Evolutionary conservation across 2,888 invertebrate species (phyloP), one percentile per base, ranked within the genome.

Genomic region (Drosophila peninsularis): DNA sequence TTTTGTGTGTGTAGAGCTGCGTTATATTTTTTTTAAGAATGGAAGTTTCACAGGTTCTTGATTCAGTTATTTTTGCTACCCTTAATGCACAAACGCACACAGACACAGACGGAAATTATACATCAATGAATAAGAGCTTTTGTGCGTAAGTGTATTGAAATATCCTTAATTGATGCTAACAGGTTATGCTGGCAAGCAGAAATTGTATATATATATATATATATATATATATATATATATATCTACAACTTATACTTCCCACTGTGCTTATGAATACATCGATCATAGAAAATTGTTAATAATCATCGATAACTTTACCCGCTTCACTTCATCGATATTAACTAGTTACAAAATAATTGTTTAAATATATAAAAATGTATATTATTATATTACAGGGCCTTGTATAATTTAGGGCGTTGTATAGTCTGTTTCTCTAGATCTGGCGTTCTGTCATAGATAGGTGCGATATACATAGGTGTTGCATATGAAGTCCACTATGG

Each of bases 391-490:
- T n/a, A n/a, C 5, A 41, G 10, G 5, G 13, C 11, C 5, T 3
- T 34, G 13, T 5, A 9, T 27, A 45, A 17, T 45, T 11, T 11
- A 30, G 17, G 47, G 17, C 17, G 11, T 13, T 32, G 13, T 5
- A 47, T 13, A 19, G 17, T 13, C 47, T 10, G 2, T 9, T 11
- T 3, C 5, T 17, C 17, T 30, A n/a, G 17, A 10, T 57, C 42
- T 57, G 61, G 17, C 36, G 50, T 24, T 4, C 11, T 58, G 58
- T 56, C 44, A 61, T 70, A 57, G 57, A 52, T 50, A 75, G 65
- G 57, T 68, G 52, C 36, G 78, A 56, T 66, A 71, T 66, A 77
- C 65, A 68, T 75, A 77, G 67, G 70, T 78, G 67, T 56, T 61
- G 66, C 30, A 42, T 39, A 24, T 54, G 36, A 9, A 49, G 52